Conservation (phyloP, 2,113 vertebrate genomes). For the Rhizomys pruinosus region DNA sequence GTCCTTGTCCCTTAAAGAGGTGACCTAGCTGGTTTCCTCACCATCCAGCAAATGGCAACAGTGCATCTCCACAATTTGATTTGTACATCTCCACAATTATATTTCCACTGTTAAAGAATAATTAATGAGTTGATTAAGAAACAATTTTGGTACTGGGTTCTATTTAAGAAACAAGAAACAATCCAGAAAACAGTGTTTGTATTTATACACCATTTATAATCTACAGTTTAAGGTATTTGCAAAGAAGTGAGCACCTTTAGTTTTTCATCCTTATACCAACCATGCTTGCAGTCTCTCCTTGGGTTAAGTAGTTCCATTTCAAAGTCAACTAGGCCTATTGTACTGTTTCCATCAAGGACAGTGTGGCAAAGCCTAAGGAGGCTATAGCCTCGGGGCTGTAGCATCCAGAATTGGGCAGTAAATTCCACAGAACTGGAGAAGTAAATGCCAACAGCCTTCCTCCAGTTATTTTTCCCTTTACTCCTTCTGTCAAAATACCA, state of each 20-base stretch:
- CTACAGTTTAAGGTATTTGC: background rate
- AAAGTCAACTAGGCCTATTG: background rate
- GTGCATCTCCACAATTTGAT: background rate
- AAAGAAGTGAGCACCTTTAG: background rate
- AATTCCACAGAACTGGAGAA: background rate
- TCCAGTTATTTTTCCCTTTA: background rate
- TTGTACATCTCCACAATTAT: background rate
- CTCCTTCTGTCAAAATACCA: slow-evolving; percentile 42
- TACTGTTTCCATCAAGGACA: background rate
- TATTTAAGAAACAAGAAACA: background rate
- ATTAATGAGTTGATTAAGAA: slow-evolving; percentile 18
- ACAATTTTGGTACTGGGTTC: background rate
- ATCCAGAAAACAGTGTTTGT: background rate
- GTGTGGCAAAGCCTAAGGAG: background rate
- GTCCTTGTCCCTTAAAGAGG: background rate
- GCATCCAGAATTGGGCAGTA: background rate
- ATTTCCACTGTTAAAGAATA: slow-evolving; percentile 25
- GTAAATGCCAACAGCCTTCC: background rate
- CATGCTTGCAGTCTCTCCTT: background rate
- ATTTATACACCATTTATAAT: background rate
- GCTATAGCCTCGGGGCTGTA: background rate
- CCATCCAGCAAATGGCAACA: background rate
- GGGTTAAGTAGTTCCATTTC: background rate
- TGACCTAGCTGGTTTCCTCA: background rate
- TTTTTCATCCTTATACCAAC: background rate